Base-by-base conservation (phyloP, 1,140 invertebrate species). In the Drosophila kurseongensis region DNA sequence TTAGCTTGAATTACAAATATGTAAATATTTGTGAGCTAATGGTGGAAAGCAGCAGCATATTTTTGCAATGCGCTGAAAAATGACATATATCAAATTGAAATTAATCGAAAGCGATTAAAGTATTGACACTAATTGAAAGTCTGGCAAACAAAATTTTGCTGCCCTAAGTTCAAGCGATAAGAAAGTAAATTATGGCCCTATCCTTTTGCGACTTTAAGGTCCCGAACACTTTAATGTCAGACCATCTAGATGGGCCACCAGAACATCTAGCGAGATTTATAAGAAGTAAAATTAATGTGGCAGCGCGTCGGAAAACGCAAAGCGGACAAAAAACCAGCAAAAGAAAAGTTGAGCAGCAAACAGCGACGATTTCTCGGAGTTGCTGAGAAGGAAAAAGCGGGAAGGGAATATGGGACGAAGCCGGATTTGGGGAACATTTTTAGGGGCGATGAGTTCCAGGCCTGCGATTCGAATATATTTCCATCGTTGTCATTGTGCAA, bases 251-350 rank as follows among this genome's bases (percentile, higher is more conserved):
- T 74, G 60, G 58, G 51, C 56, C 58, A 41, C 41, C 60, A 68
- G 69, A 63, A 60, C 65, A 80, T 67, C 57, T 42, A 71, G 50
- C 60, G 57, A 85, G 81, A 85, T 85, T 86, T 85, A 85, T 85
- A 85, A 85, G 81, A 85, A 85, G 81, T 80, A 66, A 85, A 85
- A 85, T 85, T 85, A 85, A 85, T 85, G 81, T 85, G 82, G 81
- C 81, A 84, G 73, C 67, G 63, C 58, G 76, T 67, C 75, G 54
- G 55, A 50, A 81, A 65, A 56, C 57, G 48, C 45, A 36, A 68
- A 59, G 57, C 44, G 62, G 35, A 41, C 23, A 41, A 55, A 59
- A 50, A 55, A 47, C 13, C 16, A 72, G 48, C 40, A 50, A 73
- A 51, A 54, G 55, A 57, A 76, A 82, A 82, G 48, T 65, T 75